phyloP scores from a whole-genome alignment of 2,888 invertebrate genomes.

The Ochlodes sylvanus region DNA sequence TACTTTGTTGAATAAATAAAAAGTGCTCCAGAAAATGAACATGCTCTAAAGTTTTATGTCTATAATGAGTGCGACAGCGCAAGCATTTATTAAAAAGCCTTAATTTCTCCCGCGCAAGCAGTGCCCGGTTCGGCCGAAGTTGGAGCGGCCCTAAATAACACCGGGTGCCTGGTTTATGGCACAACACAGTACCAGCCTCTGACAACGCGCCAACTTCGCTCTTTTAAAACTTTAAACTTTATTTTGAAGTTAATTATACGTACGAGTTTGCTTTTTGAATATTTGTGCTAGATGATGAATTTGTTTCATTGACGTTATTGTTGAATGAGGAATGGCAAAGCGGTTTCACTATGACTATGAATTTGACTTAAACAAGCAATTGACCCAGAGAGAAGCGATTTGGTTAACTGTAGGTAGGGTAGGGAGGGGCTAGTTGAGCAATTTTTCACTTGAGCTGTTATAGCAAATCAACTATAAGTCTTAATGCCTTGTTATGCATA shows the following conservation, averaged over 20 bases:
- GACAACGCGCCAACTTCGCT: constrained; percentile 58
- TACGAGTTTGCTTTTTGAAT: constrained; percentile 7
- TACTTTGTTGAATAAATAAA: no score
- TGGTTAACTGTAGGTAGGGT: no score
- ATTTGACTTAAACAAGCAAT: no score
- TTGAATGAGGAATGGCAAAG: no score
- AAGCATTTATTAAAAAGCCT: constrained; percentile 42
- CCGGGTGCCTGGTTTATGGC: constrained; percentile 66
- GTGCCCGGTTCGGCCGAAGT: constrained; percentile 56
- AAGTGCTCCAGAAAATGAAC: constrained; percentile 20
- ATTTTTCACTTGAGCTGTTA: no score
- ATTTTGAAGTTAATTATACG: constrained; percentile 3
- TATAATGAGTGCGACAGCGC: constrained; percentile 30
- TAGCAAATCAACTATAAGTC: no score
- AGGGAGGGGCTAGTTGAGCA: no score
- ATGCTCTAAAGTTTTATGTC: constrained; percentile 13
- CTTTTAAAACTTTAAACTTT: constrained; percentile 41
- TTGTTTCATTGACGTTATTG: no score
- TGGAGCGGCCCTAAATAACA: constrained; percentile 74
- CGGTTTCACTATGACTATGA: no score
- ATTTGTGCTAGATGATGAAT: neutral
- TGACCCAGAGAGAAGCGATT: no score
- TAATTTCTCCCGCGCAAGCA: constrained; percentile 53
- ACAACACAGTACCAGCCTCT: constrained; percentile 52
- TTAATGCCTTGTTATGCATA: no score